Conservation (phyloP, 2,113 vertebrate species). For the Neodon shergylaensis region DNA sequence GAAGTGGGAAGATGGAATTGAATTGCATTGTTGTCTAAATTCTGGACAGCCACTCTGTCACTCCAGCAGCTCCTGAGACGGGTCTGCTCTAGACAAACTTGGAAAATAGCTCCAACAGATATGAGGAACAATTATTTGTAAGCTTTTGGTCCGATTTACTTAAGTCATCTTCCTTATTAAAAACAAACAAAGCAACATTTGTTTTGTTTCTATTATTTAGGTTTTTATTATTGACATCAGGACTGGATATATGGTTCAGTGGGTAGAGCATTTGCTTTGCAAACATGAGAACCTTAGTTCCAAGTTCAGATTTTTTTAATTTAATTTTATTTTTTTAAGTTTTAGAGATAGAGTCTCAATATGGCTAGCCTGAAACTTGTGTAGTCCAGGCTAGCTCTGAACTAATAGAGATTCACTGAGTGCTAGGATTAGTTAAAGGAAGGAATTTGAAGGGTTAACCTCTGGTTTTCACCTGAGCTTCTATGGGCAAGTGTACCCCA, state of each 20-base stretch:
- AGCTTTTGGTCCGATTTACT: neutral
- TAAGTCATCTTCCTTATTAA: conserved; percentile 2
- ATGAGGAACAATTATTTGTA: neutral
- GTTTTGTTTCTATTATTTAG: neutral
- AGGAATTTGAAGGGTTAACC: neutral
- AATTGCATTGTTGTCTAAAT: neutral
- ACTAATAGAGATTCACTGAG: no score
- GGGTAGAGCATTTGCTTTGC: no score
- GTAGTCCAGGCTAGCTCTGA: no score
- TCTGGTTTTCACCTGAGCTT: neutral
- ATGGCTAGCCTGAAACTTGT: neutral
- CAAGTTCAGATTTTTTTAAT: neutral
- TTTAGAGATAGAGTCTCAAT: neutral
- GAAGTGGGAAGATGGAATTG: neutral
- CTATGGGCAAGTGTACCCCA: neutral
- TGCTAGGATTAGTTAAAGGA: neutral
- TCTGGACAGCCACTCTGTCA: neutral
- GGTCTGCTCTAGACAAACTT: neutral
- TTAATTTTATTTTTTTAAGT: neutral
- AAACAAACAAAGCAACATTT: neutral
- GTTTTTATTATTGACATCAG: neutral
- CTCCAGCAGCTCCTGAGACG: neutral
- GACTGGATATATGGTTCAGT: neutral
- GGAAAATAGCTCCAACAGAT: neutral
- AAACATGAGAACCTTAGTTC: neutral